Conservation (phyloP, 1,140 invertebrate genomes). For the Bombus breviceps region DNA sequence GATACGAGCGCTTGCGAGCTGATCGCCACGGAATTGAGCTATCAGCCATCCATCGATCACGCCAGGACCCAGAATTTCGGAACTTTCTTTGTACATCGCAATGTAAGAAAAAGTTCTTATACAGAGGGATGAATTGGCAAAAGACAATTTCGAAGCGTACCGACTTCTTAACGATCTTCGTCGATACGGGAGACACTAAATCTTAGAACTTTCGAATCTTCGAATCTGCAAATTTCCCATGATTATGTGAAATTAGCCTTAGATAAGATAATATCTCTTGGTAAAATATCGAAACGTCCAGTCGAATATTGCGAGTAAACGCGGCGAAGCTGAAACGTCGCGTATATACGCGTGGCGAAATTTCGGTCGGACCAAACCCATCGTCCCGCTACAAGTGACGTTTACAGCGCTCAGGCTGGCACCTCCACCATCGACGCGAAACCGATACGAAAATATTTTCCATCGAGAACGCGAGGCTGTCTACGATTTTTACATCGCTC, state of each 20-base stretch:
- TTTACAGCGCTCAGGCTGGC: not conserved
- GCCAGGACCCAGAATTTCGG: not conserved
- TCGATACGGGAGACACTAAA: too few species aligned
- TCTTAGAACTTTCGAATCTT: not conserved
- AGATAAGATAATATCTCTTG: too few species aligned
- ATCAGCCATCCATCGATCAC: not conserved
- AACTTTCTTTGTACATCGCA: too few species aligned
- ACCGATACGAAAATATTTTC: constrained; percentile 20
- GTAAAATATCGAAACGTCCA: too few species aligned
- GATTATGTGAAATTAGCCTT: too few species aligned
- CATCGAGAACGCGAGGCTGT: not conserved
- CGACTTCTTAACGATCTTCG: too few species aligned
- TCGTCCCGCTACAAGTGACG: not conserved
- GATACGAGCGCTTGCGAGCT: constrained; percentile 37
- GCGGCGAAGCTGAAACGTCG: not conserved
- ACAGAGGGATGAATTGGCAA: too few species aligned
- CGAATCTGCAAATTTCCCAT: too few species aligned
- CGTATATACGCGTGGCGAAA: too few species aligned
- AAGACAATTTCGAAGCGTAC: too few species aligned
- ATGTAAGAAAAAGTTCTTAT: too few species aligned
- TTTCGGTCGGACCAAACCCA: too few species aligned
- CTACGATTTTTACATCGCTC: constrained; percentile 3
- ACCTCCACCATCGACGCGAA: not conserved
- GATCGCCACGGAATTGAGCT: constrained; percentile 61
- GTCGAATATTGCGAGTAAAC: not conserved